Percentiles rank a stretch among this genome's conserved stretches.
Evolutionary conservation across 2,888 invertebrate genomes (phyloP).

Genomic region (Seira musarum): DNA sequence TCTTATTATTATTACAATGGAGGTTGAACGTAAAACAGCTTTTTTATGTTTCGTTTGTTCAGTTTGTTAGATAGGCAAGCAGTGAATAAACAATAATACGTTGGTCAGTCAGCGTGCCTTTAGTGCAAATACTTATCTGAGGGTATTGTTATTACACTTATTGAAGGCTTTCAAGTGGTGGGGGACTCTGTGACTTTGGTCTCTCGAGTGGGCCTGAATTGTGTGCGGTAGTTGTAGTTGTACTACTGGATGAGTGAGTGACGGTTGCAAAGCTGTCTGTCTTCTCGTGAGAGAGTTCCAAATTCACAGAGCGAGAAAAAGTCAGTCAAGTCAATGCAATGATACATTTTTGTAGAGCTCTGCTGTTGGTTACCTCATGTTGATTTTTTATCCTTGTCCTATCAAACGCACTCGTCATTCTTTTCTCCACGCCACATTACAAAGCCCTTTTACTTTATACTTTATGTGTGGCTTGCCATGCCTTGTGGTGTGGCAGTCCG

Average conservation of each 20-base stretch:
- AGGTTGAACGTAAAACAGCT: background rate
- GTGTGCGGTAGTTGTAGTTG: too few species aligned
- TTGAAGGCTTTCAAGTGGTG: background rate
- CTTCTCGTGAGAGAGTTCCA: background rate
- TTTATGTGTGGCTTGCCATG: constrained; percentile 41
- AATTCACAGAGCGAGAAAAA: background rate
- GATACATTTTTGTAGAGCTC: too few species aligned
- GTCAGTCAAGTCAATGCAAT: too few species aligned
- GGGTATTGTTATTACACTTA: background rate
- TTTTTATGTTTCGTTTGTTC: background rate
- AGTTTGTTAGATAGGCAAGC: background rate
- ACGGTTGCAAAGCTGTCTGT: background rate
- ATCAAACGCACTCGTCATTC: too few species aligned
- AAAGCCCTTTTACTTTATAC: too few species aligned
- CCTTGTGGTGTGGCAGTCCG: too few species aligned
- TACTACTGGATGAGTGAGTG: background rate
- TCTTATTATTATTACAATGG: background rate
- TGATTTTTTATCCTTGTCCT: too few species aligned
- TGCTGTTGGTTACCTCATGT: too few species aligned
- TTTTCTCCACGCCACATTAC: too few species aligned
- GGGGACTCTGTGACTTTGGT: background rate
- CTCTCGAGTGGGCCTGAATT: too few species aligned
- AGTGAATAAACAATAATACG: background rate
- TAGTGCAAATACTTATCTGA: background rate
- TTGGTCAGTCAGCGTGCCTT: background rate